Evolutionary conservation across 2,113 vertebrate species (phyloP), one percentile per base, ranked within the genome.

Genomic region (Pteruthius melanotis): DNA sequence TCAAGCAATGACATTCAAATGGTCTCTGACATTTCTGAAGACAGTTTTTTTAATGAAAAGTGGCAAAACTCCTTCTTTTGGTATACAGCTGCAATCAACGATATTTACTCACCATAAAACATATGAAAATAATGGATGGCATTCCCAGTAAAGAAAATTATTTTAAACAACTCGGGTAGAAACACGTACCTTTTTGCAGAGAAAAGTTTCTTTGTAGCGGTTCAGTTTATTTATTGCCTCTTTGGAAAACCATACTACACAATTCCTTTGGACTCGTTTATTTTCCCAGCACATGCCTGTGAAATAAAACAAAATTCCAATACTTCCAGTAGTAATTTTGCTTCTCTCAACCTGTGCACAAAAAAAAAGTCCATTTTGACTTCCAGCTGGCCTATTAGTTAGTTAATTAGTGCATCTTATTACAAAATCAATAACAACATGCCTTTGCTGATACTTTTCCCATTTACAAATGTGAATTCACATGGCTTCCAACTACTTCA

Each of bases 151-250:
- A 96, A 92, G 83, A 93, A 98, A 97, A 94, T 89, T 83, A 95
- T 93, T 95, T 95, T 97, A 85, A 97, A 87, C 63, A 93, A 92
- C 33, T 94, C 93, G 87, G 37, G 84, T 96, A 94, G 86, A 97
- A 97, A 78, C n/a, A 60, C 2, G 63, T 56, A 76, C 26, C 16
- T 59, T 82, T 91, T 79, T 39, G 49, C 49, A 81, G 50, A 81
- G 76, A 90, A 96, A 83, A 74, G 39, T 52, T 86, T 90, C 71
- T 77, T 76, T 78, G 20, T 61, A 80, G 61, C 52, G 17, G 28
- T 97, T 87, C 47, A 70, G 49, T 57, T 98, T 95, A 78, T 94
- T 96, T 96, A 94, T 80, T 90, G 49, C 23, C 33, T 89, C 85
- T 15, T 7, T 65, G 42, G 60, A 87, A 89, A 88, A 83, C 3